Percentiles rank a stretch among this genome's conserved stretches.
Conservation (phyloP, 2,888 invertebrate species). For the Theretra japonica region DNA sequence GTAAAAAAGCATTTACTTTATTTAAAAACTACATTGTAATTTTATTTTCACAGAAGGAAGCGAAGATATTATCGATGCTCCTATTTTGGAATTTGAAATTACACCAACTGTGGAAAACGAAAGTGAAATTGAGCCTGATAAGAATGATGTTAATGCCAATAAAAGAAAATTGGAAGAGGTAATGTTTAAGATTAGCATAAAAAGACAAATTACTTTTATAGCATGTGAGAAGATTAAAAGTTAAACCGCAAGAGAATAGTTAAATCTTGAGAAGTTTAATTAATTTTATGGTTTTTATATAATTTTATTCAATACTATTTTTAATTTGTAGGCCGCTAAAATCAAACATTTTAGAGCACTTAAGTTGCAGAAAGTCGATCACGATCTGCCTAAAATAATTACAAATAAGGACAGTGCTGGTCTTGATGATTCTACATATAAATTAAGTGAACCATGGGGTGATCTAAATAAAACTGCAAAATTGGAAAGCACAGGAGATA, state of each 20-base stretch:
- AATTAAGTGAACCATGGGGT: not conserved
- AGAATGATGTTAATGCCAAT: not conserved
- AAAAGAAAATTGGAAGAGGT: not conserved
- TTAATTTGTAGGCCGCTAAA: slow-evolving; percentile 7
- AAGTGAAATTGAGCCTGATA: not conserved
- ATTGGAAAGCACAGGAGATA: too few species aligned
- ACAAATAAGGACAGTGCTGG: not conserved
- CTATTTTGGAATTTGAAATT: not conserved
- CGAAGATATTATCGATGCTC: not conserved
- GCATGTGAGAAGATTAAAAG: too few species aligned
- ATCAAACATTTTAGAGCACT: not conserved
- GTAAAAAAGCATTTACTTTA: too few species aligned
- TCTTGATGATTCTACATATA: not conserved
- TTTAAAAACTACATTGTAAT: too few species aligned
- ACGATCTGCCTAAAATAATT: not conserved
- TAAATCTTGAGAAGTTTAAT: not conserved
- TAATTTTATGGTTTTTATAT: not conserved
- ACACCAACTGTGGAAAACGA: not conserved
- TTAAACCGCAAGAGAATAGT: not conserved
- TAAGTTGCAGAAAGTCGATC: not conserved
- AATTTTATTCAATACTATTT: not conserved
- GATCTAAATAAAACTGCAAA: not conserved
- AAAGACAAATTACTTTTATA: not conserved
- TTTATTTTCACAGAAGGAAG: not conserved
- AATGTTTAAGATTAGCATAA: not conserved